phyloP scores from a whole-genome alignment of 1,140 invertebrate genomes.

The Zaprionus africanus region DNA sequence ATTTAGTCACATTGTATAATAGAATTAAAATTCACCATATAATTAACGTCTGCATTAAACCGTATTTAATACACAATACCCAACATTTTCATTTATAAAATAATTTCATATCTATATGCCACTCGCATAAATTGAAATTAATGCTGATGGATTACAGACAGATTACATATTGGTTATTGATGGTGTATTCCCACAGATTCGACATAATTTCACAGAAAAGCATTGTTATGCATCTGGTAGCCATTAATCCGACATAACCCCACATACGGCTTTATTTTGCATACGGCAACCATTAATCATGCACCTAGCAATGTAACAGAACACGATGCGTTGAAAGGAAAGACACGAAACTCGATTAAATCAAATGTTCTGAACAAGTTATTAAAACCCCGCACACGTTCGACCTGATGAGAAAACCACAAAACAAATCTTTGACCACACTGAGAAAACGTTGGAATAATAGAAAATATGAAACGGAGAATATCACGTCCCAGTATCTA shows the following conservation, averaged over 20 bases:
- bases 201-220: constrained; percentile 8
- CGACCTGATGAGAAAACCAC: background rate
- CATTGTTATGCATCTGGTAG: constrained; percentile 9
- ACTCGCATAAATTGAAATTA: background rate
- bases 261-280: constrained; percentile 9
- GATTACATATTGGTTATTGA: background rate
- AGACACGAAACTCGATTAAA: constrained; percentile 16
- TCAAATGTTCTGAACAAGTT: constrained; percentile 7
- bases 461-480: background rate
- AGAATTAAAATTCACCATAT: too few relatives aligned
- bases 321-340: background rate
- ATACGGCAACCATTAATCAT: constrained; percentile 37
- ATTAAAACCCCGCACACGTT: constrained; percentile 40
- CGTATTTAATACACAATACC: background rate
- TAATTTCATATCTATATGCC: background rate
- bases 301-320: constrained; percentile 25
- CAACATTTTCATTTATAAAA: background rate
- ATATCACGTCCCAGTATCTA: constrained; percentile 10
- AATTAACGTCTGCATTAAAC: too few relatives aligned
- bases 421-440: constrained; percentile 54
- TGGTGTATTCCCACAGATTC: constrained; percentile 5
- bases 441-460: background rate
- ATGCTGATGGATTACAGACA: background rate
- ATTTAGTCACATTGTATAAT: too few relatives aligned
- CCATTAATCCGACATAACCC: constrained; percentile 10